These are phyloP conservation scores for Pygoscelis antarcticus DNA, from an alignment of 2,113 vertebrate genomes.

Conservation along the genomic window DNA sequence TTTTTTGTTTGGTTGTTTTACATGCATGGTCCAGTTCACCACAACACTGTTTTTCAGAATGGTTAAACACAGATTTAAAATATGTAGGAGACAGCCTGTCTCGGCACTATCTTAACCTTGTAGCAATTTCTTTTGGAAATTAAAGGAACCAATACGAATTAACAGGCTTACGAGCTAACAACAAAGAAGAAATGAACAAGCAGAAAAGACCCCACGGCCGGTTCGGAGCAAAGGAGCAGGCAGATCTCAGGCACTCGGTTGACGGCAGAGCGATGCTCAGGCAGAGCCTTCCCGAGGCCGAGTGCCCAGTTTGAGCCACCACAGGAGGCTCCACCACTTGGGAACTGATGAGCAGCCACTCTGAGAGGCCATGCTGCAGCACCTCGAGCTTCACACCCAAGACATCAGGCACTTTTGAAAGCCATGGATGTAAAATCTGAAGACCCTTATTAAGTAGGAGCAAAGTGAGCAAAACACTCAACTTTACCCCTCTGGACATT, in stretches of 20 bases:
- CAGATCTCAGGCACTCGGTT: background rate
- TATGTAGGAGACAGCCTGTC: background rate
- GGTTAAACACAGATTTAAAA: background rate
- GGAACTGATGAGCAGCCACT: background rate
- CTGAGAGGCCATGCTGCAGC: background rate
- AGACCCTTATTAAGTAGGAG: background rate
- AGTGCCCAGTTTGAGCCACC: background rate
- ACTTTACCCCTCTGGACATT: background rate
- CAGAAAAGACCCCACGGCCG: rapidly evolving
- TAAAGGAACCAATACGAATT: background rate
- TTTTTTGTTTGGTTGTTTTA: background rate
- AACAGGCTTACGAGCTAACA: background rate
- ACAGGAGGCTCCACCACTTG: background rate
- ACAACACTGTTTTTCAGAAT: background rate
- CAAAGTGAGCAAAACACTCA: background rate
- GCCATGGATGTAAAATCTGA: background rate
- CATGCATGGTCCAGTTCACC: background rate
- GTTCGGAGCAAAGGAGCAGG: background rate
- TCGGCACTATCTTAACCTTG: background rate
- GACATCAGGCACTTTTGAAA: background rate
- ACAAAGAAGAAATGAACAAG: background rate
- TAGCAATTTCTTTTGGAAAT: conserved; percentile 17
- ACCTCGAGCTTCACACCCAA: background rate
- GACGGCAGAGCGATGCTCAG: background rate
- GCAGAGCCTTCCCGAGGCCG: rapidly evolving